Evolutionary conservation across 2,797 vertebrate species (phyloP).

Genomic region (Phoeniculus purpureus): DNA sequence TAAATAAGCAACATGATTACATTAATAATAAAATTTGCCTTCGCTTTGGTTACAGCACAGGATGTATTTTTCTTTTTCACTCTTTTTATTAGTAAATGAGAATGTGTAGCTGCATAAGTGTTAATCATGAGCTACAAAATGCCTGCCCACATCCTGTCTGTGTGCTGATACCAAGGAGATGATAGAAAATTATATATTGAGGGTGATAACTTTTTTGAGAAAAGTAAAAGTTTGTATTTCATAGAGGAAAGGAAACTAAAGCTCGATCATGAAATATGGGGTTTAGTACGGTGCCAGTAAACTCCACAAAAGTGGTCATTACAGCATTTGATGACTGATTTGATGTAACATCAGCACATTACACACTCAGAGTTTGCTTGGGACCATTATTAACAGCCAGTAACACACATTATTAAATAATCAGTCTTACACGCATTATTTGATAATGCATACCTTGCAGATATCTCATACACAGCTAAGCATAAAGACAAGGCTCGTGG

Average conservation of each 20-base stretch:
- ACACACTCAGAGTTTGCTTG: neutral
- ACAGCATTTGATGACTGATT: conserved; percentile 12
- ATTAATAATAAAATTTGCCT: conserved; percentile 41
- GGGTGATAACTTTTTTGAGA: neutral
- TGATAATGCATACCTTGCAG: neutral
- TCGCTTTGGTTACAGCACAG: conserved; percentile 16
- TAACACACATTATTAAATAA: neutral
- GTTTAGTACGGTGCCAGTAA: neutral
- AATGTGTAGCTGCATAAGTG: neutral
- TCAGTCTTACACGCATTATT: neutral
- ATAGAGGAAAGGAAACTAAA: conserved; percentile 5
- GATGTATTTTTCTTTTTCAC: conserved; percentile 45
- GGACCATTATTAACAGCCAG: neutral
- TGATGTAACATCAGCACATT: neutral
- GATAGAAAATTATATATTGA: neutral
- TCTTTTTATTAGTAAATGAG: conserved; percentile 55
- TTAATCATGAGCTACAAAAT: conserved; percentile 22
- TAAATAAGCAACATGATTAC: conserved; percentile 32
- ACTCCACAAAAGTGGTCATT: neutral
- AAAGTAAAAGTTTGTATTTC: neutral
- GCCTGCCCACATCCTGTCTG: neutral
- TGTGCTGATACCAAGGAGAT: neutral
- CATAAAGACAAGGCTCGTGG: neutral
- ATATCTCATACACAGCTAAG: neutral
- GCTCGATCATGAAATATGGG: neutral